These are phyloP conservation scores for Ophion costatus DNA, from an alignment of 2,888 invertebrate species.

Conservation along the genomic window DNA sequence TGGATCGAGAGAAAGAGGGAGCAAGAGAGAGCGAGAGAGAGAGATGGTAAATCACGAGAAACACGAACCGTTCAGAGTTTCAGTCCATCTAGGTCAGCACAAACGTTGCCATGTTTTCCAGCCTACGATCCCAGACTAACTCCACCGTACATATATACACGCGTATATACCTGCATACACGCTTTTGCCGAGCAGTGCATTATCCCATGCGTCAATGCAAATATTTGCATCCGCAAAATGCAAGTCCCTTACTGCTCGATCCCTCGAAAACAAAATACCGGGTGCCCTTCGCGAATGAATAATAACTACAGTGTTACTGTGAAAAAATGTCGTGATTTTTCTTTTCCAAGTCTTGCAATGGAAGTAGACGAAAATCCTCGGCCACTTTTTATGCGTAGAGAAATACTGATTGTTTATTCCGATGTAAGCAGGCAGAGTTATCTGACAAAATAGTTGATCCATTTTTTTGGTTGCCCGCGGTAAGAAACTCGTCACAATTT, in stretches of 20 bases:
- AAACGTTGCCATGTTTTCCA: slow-evolving; percentile 46
- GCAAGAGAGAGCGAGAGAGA: not conserved
- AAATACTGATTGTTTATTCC: not conserved
- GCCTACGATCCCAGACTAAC: slow-evolving; percentile 23
- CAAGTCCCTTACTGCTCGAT: not conserved
- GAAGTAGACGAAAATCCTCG: not conserved
- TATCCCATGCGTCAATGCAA: not conserved
- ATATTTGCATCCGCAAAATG: not conserved
- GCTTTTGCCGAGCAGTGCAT: not conserved
- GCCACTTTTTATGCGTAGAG: too few relatives aligned
- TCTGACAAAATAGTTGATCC: not conserved
- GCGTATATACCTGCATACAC: not conserved
- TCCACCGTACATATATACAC: not conserved
- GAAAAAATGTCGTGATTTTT: not conserved
- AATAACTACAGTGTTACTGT: not conserved
- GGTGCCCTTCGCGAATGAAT: not conserved
- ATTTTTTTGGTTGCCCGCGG: not conserved
- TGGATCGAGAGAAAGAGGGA: slow-evolving; percentile 33
- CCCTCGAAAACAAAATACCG: not conserved
- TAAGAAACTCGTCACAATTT: not conserved
- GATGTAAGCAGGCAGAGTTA: not conserved
- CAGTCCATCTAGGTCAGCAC: slow-evolving; percentile 57
- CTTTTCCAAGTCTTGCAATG: not conserved
- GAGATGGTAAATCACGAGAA: slow-evolving; percentile 11
- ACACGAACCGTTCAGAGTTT: slow-evolving; percentile 48